Conservation (phyloP, 2,888 invertebrate genomes). For the Eupithecia dodoneata region DNA sequence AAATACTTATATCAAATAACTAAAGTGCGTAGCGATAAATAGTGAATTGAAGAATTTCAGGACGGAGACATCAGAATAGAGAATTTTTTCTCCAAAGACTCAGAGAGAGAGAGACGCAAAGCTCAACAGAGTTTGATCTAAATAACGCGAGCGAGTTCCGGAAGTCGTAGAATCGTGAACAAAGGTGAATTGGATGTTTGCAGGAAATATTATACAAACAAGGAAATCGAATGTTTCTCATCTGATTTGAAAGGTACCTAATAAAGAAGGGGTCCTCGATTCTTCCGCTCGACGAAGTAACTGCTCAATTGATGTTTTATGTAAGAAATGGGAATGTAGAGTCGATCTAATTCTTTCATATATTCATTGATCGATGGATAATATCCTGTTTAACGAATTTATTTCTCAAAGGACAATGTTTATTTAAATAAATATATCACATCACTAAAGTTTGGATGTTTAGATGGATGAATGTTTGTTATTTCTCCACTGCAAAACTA, state of each 20-base stretch:
- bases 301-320: conserved; percentile 28
- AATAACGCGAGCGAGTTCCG: conserved; percentile 41
- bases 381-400: too few species aligned
- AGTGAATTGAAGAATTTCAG: not conserved
- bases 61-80: not conserved
- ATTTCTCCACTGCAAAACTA: too few species aligned
- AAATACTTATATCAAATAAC: not conserved
- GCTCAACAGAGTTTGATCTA: conserved; percentile 2
- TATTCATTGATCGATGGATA: too few species aligned
- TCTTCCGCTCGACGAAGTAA: conserved; percentile 20
- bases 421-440: too few species aligned
- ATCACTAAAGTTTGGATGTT: too few species aligned
- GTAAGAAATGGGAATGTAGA: not conserved
- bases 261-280: conserved; percentile 49
- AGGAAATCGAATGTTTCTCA: conserved; percentile 60
- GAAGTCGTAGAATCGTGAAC: conserved; percentile 53
- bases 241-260: conserved; percentile 55
- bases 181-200: conserved; percentile 59
- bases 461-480: too few species aligned
- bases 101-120: not conserved
- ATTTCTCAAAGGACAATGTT: too few species aligned
- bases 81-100: not conserved
- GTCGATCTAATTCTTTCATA: not conserved
- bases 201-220: conserved; percentile 58
- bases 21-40: not conserved